Conservation (phyloP, 92 coral and sea anemone genomes). For the Phenganax stokvisi region DNA sequence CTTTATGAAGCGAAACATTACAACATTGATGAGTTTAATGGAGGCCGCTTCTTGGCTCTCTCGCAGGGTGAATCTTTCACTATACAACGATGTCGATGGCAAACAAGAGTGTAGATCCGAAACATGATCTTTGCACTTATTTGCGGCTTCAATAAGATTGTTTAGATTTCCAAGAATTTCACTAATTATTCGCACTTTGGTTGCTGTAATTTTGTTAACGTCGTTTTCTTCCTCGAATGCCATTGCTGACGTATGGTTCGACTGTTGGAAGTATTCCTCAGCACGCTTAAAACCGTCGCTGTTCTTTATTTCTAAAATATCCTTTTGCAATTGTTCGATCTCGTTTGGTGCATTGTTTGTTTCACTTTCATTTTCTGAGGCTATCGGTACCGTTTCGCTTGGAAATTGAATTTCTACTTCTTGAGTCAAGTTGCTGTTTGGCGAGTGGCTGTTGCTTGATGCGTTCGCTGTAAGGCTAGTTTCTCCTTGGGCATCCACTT, state of each 20-base stretch:
- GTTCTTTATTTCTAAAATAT: not conserved
- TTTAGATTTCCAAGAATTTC: slow-evolving; percentile 7
- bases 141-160: not conserved
- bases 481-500: too few relatives aligned
- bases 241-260: not conserved
- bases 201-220: not conserved
- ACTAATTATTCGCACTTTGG: not conserved
- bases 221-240: not conserved
- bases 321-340: not conserved
- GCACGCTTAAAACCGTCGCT: not conserved
- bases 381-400: not conserved
- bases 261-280: not conserved
- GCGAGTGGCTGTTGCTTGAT: not conserved
- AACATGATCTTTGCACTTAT: not conserved
- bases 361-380: too few relatives aligned
- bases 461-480: not conserved
- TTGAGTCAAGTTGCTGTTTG: not conserved
- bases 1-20: not conserved
- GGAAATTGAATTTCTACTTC: not conserved
- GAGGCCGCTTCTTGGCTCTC: not conserved
- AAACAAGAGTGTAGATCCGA: not conserved
- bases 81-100: too few relatives aligned
- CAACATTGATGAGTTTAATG: not conserved
- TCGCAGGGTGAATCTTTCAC: not conserved
- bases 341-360: not conserved